Conservation (phyloP, 2,797 vertebrate species). For the Scomberomorus guttatus region DNA sequence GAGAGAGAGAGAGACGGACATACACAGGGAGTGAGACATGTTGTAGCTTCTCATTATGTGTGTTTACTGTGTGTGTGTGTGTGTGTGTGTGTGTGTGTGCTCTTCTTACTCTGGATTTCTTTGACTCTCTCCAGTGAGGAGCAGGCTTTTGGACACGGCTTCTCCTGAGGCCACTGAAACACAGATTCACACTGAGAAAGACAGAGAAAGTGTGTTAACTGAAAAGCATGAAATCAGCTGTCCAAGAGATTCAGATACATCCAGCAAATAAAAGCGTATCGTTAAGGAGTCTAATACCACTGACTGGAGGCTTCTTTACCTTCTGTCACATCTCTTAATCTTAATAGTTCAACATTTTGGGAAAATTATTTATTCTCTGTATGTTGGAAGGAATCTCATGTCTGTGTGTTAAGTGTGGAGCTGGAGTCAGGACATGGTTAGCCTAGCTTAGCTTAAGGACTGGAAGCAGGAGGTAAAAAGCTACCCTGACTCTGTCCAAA, state of each 20-base stretch:
- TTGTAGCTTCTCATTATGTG: too few relatives aligned
- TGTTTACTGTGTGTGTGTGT: not conserved
- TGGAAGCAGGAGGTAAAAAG: too few relatives aligned
- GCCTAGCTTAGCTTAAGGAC: not conserved
- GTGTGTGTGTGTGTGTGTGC: not conserved
- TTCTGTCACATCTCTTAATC: not conserved
- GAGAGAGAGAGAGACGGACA: not conserved
- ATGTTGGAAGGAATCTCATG: not conserved
- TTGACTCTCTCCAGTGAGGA: slow-evolving; percentile 94
- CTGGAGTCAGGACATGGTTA: too few relatives aligned
- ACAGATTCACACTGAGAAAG: slow-evolving; percentile 88
- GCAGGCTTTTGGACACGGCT: slow-evolving; percentile 92
- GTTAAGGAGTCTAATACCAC: not conserved
- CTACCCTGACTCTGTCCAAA: too few relatives aligned
- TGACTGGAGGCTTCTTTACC: not conserved
- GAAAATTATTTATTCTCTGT: not conserved
- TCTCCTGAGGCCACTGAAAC: slow-evolving; percentile 87
- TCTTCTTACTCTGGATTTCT: slow-evolving; percentile 93
- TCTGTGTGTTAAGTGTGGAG: not conserved
- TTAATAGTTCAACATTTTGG: not conserved
- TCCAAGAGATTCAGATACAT: not conserved
- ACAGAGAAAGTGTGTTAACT: slow-evolving; percentile 22
- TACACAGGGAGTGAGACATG: not conserved
- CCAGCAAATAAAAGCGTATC: not conserved
- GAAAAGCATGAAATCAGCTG: not conserved